phyloP scores from a whole-genome alignment of 1,140 invertebrate species.

The Streblospio benedicti region DNA sequence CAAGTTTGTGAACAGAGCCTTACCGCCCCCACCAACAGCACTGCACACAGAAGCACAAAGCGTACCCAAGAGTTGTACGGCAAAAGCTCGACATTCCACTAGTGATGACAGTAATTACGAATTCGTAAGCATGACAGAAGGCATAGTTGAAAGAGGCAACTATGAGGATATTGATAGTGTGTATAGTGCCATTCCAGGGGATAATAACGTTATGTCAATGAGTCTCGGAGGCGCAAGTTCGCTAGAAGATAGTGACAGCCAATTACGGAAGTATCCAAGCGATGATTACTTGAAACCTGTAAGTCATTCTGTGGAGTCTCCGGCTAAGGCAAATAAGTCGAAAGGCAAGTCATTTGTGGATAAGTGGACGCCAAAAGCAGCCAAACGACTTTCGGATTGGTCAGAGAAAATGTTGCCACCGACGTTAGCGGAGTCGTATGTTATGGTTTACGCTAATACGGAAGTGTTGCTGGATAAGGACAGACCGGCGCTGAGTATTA shows the following conservation, averaged over 20 bases:
- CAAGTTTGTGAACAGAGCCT: slow-evolving; percentile 1
- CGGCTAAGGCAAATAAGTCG: neutral
- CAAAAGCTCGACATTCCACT: too few relatives aligned
- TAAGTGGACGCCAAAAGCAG: too few relatives aligned
- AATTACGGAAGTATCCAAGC: neutral
- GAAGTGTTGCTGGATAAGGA: neutral
- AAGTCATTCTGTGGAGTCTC: neutral
- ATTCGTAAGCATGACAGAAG: neutral
- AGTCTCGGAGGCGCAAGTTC: neutral
- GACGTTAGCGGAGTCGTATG: neutral
- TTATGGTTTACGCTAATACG: neutral
- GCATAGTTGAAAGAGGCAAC: neutral
- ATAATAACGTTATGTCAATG: neutral
- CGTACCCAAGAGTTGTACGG: too few relatives aligned
- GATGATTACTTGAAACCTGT: neutral
- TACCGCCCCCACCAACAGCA: neutral
- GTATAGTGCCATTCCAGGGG: neutral
- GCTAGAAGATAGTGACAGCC: neutral
- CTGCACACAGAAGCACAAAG: neutral
- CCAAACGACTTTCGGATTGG: neutral
- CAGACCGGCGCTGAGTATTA: neutral
- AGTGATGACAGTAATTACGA: neutral
- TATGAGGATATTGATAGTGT: slow-evolving; percentile 1
- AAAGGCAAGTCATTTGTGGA: neutral
- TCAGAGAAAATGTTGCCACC: neutral